Evolutionary conservation across 2,888 invertebrate species (phyloP).

Genomic region (Hemithea aestivaria): DNA sequence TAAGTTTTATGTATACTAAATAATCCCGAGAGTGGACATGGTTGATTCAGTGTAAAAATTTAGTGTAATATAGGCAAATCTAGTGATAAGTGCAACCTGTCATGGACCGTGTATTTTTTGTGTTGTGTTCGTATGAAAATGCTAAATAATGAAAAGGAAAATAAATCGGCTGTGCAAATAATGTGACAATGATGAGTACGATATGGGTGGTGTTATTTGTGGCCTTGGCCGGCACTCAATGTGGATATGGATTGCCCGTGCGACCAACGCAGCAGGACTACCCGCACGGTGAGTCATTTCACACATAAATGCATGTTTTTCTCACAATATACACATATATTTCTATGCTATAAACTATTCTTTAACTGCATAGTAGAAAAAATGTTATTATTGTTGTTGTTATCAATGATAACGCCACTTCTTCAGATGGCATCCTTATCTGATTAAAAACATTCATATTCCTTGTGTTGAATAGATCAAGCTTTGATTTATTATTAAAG

Average conservation of each 20-base stretch:
- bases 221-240: slow-evolving; percentile 65
- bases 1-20: slow-evolving; percentile 52
- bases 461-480: slow-evolving; percentile 1
- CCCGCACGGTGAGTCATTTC: slow-evolving; percentile 70
- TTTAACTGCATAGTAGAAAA: not conserved
- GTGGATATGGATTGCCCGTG: slow-evolving; percentile 66
- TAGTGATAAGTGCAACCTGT: slow-evolving; percentile 53
- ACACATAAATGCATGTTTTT: slow-evolving; percentile 43
- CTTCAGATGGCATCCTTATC: not conserved
- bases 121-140: slow-evolving; percentile 71
- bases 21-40: slow-evolving; percentile 46
- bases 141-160: slow-evolving; percentile 74
- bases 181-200: slow-evolving; percentile 70
- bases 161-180: slow-evolving; percentile 70
- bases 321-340: slow-evolving; percentile 2
- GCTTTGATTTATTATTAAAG: no score
- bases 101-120: slow-evolving; percentile 76
- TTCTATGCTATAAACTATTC: not conserved
- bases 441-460: slow-evolving; percentile 2
- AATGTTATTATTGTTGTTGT: not conserved
- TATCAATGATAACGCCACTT: slow-evolving; percentile 2
- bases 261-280: slow-evolving; percentile 68
- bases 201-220: slow-evolving; percentile 73
- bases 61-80: slow-evolving; percentile 46
- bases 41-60: slow-evolving; percentile 45